phyloP scores from a whole-genome alignment of 2,797 vertebrate genomes.

The Melanotaenia trifasciata region DNA sequence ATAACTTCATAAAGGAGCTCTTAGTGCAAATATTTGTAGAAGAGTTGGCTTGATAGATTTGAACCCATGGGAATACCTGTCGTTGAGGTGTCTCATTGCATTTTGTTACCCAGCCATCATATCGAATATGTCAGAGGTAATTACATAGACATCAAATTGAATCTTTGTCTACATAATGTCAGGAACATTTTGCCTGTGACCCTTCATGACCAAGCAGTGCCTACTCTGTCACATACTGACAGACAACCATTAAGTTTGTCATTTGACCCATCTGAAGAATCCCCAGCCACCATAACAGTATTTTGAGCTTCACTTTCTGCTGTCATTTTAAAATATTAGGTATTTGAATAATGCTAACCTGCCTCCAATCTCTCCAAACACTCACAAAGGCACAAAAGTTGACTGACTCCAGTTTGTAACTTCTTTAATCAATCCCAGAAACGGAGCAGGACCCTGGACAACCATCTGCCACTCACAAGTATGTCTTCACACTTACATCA shows the following conservation, averaged over 20 bases:
- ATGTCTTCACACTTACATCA: constrained; percentile 81
- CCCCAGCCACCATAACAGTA: background rate
- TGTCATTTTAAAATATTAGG: background rate
- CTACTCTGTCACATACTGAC: constrained; percentile 2
- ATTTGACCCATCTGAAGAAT: background rate
- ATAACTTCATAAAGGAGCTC: constrained; percentile 42
- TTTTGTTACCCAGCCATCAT: constrained; percentile 25
- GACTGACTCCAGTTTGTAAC: constrained; percentile 32
- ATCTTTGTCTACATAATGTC: constrained; percentile 9
- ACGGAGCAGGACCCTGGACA: constrained; percentile 62
- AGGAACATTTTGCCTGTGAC: background rate
- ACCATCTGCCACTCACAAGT: constrained; percentile 70
- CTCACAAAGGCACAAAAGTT: constrained; percentile 32
- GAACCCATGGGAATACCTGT: constrained; percentile 20
- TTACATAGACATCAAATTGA: constrained; percentile 41
- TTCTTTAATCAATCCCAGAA: constrained; percentile 64
- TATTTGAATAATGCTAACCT: background rate
- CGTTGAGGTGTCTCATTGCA: constrained; percentile 23
- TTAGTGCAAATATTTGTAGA: constrained; percentile 49
- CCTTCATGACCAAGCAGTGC: constrained; percentile 1
- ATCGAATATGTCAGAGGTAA: constrained; percentile 18
- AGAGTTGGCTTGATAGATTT: constrained; percentile 11
- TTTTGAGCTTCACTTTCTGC: background rate
- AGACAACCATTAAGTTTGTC: background rate
- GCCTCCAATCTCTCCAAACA: constrained; percentile 5